These are phyloP conservation scores for Corynorhinus townsendii DNA, from an alignment of 2,113 vertebrate genomes.

Conservation along the genomic window DNA sequence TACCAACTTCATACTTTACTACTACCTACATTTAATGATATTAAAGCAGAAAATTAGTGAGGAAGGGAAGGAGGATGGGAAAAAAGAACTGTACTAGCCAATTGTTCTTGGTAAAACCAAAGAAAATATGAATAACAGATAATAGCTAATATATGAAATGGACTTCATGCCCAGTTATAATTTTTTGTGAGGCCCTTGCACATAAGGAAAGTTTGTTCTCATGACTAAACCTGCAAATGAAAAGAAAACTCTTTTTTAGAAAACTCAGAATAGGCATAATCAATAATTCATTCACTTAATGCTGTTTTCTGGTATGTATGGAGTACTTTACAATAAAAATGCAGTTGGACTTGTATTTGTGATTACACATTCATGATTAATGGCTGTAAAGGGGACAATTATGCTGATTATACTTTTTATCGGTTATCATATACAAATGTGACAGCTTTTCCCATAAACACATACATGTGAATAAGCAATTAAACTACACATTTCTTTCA, in stretches of 20 bases:
- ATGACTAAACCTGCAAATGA: not conserved
- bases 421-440: constrained; percentile 40
- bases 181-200: not conserved
- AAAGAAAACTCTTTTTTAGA: not conserved
- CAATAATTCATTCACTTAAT: constrained; percentile 41
- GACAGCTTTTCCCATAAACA: constrained; percentile 47
- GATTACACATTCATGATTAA: constrained; percentile 68
- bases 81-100: not conserved
- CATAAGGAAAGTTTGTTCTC: not conserved
- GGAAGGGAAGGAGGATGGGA: not conserved
- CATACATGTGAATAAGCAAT: constrained; percentile 68
- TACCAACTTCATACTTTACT: not conserved
- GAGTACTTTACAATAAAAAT: constrained; percentile 38
- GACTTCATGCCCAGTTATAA: not conserved
- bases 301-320: not conserved
- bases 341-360: constrained; percentile 32
- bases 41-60: not conserved
- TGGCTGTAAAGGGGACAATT: constrained; percentile 46
- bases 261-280: not conserved
- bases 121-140: not conserved
- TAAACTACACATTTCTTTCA: constrained; percentile 14
- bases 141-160: not conserved
- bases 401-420: constrained; percentile 61
- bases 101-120: not conserved
- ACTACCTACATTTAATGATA: not conserved